Base-by-base conservation (phyloP, 2,113 vertebrate species). In the Martes martes region DNA sequence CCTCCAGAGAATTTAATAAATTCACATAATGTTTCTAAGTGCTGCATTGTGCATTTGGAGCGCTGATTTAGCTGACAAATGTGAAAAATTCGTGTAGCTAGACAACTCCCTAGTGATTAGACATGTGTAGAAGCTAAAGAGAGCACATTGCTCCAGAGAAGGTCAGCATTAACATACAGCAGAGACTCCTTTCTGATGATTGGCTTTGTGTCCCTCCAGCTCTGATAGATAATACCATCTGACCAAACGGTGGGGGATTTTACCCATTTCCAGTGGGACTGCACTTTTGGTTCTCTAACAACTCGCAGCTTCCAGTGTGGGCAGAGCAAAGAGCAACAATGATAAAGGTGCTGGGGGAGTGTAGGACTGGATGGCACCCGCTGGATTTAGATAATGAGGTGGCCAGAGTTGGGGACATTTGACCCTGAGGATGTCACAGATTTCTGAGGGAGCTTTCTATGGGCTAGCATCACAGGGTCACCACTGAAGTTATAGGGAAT, bases 1-100 rank as follows among this genome's bases (percentile, higher is more conserved):
- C 97, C 98, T 98, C 98, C 96, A 97, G 97, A 98, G 98, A 97
- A 97, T 98, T 98, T 98, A 98, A 98, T 98, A 98, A 98, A 98
- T 97, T 97, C 98, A 97, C 96, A 95, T 98, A 97, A 97, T 98
- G 97, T 97, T 97, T 95, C 97, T 97, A 97, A 98, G 98, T 94
- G 97, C 97, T 97, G 97, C 96, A 95, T 97, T 97, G 98, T 97
- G 97, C 97, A 97, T 97, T 97, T 97, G 97, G 93, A 97, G 79
- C 73, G 0, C 97, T 96, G 98, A 98, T 97, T 98, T 97, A 98
- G 97, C 97, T 98, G 98, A 98, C 97, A 97, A 98, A 97, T 97
- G 97, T 97, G 97, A 96, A 97, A 97, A 97, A 97, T 97, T 78
- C 83, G 91, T 97, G 97, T 95, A 94, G 93, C 91, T 84, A 93